Evolutionary conservation across 2,797 vertebrate species (phyloP).

Genomic region (Aplochiton taeniatus): DNA sequence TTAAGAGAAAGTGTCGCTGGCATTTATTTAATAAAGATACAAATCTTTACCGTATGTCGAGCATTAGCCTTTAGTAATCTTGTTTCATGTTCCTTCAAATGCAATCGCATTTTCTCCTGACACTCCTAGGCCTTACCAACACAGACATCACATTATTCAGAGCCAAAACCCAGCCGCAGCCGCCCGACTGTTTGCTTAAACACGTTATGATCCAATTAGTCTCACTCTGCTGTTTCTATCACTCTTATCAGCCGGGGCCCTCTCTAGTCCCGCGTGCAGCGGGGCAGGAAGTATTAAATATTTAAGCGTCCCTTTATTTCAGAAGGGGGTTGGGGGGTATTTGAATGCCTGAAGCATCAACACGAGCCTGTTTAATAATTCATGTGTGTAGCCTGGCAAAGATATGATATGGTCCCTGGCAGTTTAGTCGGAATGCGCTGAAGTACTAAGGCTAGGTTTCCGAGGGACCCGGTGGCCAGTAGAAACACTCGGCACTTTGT

Average conservation of each 20-base stretch:
- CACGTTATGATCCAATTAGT: conserved; percentile 64
- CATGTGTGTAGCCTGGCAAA: conserved; percentile 57
- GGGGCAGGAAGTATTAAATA: conserved; percentile 64
- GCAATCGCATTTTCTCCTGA: conserved; percentile 31
- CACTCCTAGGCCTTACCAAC: conserved; percentile 26
- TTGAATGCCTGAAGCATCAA: conserved; percentile 73
- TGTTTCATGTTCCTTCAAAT: conserved; percentile 54
- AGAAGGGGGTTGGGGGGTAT: conserved; percentile 34
- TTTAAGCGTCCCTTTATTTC: conserved; percentile 55
- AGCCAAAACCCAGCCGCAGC: conserved; percentile 12
- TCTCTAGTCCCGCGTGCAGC: conserved; percentile 13
- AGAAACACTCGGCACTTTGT: not conserved
- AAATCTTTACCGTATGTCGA: conserved; percentile 39
- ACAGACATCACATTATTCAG: conserved; percentile 12
- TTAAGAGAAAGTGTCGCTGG: conserved; percentile 44
- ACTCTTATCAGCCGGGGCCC: conserved; percentile 46
- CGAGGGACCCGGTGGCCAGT: not conserved
- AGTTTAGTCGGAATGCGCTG: conserved; percentile 36
- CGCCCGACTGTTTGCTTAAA: conserved; percentile 41
- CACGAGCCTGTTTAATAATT: conserved; percentile 72
- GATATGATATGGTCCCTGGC: conserved; percentile 50
- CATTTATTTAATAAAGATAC: conserved; percentile 54
- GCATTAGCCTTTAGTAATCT: conserved; percentile 36
- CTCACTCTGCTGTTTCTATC: conserved; percentile 50
- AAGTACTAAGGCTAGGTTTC: conserved; percentile 16